Conservation (phyloP, 1,140 invertebrate species). For the Phymastichus coffea region DNA sequence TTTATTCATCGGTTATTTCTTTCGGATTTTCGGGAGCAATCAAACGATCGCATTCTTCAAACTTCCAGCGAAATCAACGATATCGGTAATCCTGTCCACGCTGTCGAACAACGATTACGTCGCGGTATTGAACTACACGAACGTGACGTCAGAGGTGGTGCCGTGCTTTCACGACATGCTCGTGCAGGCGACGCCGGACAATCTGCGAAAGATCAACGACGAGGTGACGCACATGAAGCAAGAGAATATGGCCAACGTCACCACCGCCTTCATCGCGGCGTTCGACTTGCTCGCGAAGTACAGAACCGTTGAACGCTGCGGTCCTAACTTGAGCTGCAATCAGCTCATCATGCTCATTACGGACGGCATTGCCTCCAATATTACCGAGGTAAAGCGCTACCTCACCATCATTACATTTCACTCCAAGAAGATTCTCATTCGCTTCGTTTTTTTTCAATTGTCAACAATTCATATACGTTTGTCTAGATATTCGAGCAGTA, state of each 20-base stretch:
- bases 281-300: slow-evolving; percentile 81
- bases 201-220: slow-evolving; percentile 75
- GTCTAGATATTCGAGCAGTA: slow-evolving; percentile 75
- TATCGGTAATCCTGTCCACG: slow-evolving; percentile 87
- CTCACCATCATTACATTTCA: neutral
- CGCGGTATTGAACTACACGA: slow-evolving; percentile 82
- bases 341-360: slow-evolving; percentile 99
- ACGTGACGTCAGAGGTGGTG: slow-evolving; percentile 66
- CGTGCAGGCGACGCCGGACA: slow-evolving; percentile 91
- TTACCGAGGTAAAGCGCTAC: slow-evolving; percentile 63
- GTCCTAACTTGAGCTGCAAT: slow-evolving; percentile 73
- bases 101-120: slow-evolving; percentile 98
- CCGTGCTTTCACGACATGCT: slow-evolving; percentile 80
- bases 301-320: slow-evolving; percentile 59
- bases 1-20: too few species aligned
- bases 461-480: neutral
- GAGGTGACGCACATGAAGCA: slow-evolving; percentile 69
- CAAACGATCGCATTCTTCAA: too few species aligned
- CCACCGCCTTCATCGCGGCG: slow-evolving; percentile 78
- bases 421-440: neutral
- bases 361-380: slow-evolving; percentile 91
- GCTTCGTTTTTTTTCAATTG: neutral
- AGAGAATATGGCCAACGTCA: slow-evolving; percentile 83
- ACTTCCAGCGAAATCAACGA: slow-evolving; percentile 69
- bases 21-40: too few species aligned